These are phyloP conservation scores for Ips nitidus DNA, from an alignment of 1,140 invertebrate species.

Conservation along the genomic window DNA sequence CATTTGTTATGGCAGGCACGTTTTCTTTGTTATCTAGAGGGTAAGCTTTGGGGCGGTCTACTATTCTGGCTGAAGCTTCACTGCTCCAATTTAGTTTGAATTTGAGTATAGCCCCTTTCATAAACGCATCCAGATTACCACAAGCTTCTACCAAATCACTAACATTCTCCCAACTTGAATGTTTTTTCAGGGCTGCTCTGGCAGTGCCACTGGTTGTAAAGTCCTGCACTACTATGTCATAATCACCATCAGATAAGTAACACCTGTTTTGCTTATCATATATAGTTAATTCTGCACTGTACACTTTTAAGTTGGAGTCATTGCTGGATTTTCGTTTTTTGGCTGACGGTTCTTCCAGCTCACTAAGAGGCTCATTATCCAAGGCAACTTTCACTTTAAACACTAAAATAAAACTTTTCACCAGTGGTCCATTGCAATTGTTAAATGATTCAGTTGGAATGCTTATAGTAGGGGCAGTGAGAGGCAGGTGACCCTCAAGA, in stretches of 20 bases:
- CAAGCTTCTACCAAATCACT: slow-evolving; percentile 62
- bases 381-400: slow-evolving; percentile 69
- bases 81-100: slow-evolving; percentile 81
- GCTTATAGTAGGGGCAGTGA: slow-evolving; percentile 75
- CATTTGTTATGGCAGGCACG: slow-evolving; percentile 53
- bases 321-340: slow-evolving; percentile 60
- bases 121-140: slow-evolving; percentile 69
- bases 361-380: slow-evolving; percentile 50
- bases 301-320: slow-evolving; percentile 60
- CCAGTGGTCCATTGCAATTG: slow-evolving; percentile 77
- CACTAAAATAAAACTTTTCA: slow-evolving; percentile 85
- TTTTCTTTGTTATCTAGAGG: slow-evolving; percentile 64
- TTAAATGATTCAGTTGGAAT: slow-evolving; percentile 84
- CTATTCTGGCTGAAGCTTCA: slow-evolving; percentile 67
- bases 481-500: slow-evolving; percentile 65
- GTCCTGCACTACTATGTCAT: slow-evolving; percentile 82
- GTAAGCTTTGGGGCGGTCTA: slow-evolving; percentile 66
- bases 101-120: slow-evolving; percentile 77
- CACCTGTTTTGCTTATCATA: slow-evolving; percentile 90
- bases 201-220: slow-evolving; percentile 56
- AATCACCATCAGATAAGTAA: slow-evolving; percentile 83
- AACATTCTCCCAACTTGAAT: slow-evolving; percentile 80
- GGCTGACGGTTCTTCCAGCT: slow-evolving; percentile 59
- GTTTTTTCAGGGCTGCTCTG: slow-evolving; percentile 64
- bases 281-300: slow-evolving; percentile 83